phyloP scores from a whole-genome alignment of 2,888 invertebrate species.

The Ectemnius lituratus region DNA sequence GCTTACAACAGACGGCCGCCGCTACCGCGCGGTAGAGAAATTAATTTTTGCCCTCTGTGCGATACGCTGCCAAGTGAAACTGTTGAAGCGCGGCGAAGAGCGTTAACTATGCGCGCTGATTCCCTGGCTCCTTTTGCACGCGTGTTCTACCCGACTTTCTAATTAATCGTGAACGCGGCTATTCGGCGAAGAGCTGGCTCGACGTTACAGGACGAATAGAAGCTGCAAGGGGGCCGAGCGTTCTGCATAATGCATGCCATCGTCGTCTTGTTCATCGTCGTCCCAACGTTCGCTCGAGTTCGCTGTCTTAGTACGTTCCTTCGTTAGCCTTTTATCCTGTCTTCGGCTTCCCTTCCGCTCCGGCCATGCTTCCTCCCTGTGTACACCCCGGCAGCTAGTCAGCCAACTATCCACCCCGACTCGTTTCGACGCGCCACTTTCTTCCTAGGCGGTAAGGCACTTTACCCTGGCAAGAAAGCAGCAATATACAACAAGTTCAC shows the following conservation, averaged over 20 bases:
- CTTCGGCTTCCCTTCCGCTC: constrained; percentile 24
- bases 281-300: constrained; percentile 36
- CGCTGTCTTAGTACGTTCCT: constrained; percentile 49
- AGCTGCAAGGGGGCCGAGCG: constrained; percentile 58
- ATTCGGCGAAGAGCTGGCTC: constrained; percentile 22
- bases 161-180: constrained; percentile 50
- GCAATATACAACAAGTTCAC: too few species aligned
- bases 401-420: constrained; percentile 10
- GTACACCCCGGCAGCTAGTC: neutral
- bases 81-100: neutral
- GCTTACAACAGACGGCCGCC: neutral
- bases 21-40: constrained; percentile 7
- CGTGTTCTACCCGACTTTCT: constrained; percentile 41
- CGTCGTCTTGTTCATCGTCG: constrained; percentile 56
- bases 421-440: constrained; percentile 32
- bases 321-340: constrained; percentile 67
- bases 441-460: neutral
- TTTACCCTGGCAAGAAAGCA: too few species aligned
- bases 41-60: constrained; percentile 16
- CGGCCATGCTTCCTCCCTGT: neutral
- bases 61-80: neutral
- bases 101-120: constrained; percentile 26
- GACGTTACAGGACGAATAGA: constrained; percentile 61
- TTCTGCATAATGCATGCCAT: constrained; percentile 71
- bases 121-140: constrained; percentile 10